These are phyloP conservation scores for Rhinophrynus dorsalis DNA, from an alignment of 2,797 vertebrate genomes.

Conservation along the genomic window DNA sequence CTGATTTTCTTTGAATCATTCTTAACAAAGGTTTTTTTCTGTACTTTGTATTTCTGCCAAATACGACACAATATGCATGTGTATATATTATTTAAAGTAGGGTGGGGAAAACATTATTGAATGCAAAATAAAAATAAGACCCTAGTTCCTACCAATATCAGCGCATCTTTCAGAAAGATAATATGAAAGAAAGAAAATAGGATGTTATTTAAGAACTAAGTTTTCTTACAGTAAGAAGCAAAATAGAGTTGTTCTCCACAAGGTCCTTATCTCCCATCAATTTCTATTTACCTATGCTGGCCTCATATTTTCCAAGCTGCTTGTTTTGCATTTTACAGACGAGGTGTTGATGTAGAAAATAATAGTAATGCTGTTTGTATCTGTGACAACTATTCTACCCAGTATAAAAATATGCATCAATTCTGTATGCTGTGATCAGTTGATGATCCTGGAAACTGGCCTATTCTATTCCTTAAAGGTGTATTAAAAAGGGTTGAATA, in stretches of 20 bases:
- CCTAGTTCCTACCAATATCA: too few relatives aligned
- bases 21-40: too few relatives aligned
- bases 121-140: too few relatives aligned
- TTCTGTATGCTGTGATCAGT: neutral
- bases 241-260: neutral
- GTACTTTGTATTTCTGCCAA: too few relatives aligned
- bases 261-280: neutral
- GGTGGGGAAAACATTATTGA: too few relatives aligned
- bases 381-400: neutral
- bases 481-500: constrained; percentile 7
- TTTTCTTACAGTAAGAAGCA: neutral
- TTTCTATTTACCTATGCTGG: neutral
- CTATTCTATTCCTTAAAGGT: constrained; percentile 18
- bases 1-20: too few relatives aligned
- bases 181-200: neutral
- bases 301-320: neutral
- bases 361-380: neutral
- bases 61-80: too few relatives aligned
- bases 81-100: too few relatives aligned
- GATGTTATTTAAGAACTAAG: neutral
- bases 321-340: neutral
- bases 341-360: neutral
- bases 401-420: constrained; percentile 1
- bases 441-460: constrained; percentile 3
- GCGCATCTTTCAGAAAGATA: neutral